These are phyloP conservation scores for Periplaneta americana DNA, from an alignment of 1,140 invertebrate genomes.

Conservation along the genomic window DNA sequence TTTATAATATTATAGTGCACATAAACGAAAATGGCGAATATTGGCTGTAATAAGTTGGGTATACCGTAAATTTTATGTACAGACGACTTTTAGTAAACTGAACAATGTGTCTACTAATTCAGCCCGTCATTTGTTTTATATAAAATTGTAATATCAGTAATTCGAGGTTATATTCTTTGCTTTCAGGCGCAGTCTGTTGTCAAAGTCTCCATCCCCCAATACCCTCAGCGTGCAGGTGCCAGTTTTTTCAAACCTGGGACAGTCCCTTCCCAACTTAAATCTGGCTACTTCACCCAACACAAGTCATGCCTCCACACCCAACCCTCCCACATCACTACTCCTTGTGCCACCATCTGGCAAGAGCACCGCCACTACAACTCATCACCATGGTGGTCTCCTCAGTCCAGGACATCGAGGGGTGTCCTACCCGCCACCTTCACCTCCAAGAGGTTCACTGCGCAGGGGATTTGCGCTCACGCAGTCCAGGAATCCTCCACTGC, in stretches of 20 bases:
- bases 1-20: too few relatives aligned
- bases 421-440: slow-evolving; percentile 71
- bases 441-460: slow-evolving; percentile 58
- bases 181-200: slow-evolving; percentile 22
- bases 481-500: slow-evolving; percentile 66
- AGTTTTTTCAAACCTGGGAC: slow-evolving; percentile 53
- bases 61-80: too few relatives aligned
- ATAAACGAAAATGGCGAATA: too few relatives aligned
- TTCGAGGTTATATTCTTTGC: background rate
- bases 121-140: too few relatives aligned
- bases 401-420: slow-evolving; percentile 53
- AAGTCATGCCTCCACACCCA: slow-evolving; percentile 33
- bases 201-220: slow-evolving; percentile 50
- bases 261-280: slow-evolving; percentile 66
- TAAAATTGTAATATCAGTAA: too few relatives aligned
- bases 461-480: slow-evolving; percentile 61
- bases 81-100: too few relatives aligned
- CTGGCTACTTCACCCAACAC: slow-evolving; percentile 43
- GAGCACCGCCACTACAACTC: slow-evolving; percentile 42
- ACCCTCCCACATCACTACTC: slow-evolving; percentile 39
- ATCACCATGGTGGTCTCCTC: slow-evolving; percentile 39
- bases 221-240: slow-evolving; percentile 69
- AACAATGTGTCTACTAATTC: too few relatives aligned
- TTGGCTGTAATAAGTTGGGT: too few relatives aligned
- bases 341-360: slow-evolving; percentile 41